Base-by-base conservation (phyloP, 1,140 invertebrate genomes). In the Megalopta genalis region DNA sequence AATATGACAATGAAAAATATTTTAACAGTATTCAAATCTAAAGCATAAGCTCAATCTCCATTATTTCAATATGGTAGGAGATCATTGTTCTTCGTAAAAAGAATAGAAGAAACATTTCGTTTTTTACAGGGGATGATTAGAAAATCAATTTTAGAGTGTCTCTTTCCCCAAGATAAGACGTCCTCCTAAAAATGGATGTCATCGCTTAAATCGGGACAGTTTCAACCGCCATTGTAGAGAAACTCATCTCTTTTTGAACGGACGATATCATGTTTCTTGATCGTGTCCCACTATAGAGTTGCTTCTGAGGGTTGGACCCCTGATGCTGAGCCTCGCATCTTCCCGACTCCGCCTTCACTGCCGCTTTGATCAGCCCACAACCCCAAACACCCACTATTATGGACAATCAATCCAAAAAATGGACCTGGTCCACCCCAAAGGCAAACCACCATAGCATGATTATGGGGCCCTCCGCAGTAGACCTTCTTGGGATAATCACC, bases 241-340 rank as follows among this genome's bases (percentile, higher is more conserved):
- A 73, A 88, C 87, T 90, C 89, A 90, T 89, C 80, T 85, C 81
- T 76, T 85, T 87, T 84, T 82, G 86, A 87, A 37, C 60, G 37
- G 54, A 59, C 72, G 85, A 89, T 90, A 90, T 89, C 89, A 88
- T 88, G 88, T 89, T 90, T 87, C 88, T 90, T 88, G 87, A 89
- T 90, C 87, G 88, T 67, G 82, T 86, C 85, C 49, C 72, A 60
- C 70, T 79, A 59, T 37, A 52, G 66, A 42, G 80, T 77, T 67
- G 69, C 46, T 60, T 74, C 63, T 60, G 81, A 88, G 87, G 87
- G 89, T 88, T 68, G 64, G 71, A 88, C 88, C 89, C 87, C 86
- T 81, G 82, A 84, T 87, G 86, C 87, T 90, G 88, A 90, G 85
- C 86, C 85, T 89, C 87, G 84, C 87, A 89, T 88, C 88, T 88